These are phyloP conservation scores for Corythaixoides concolor DNA, from an alignment of 2,113 vertebrate genomes.

Conservation along the genomic window DNA sequence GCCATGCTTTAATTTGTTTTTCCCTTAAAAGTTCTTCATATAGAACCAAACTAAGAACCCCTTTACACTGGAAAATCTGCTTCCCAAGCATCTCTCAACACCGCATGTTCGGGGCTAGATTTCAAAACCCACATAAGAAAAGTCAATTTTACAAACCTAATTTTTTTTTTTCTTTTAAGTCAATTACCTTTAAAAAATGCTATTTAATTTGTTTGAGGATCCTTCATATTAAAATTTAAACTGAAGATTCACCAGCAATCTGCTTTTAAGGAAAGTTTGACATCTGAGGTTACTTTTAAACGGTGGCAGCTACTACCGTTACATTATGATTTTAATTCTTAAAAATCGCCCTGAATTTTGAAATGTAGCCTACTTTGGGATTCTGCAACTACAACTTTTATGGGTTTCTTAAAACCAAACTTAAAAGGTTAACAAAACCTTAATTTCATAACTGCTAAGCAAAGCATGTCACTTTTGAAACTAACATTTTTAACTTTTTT, in stretches of 20 bases:
- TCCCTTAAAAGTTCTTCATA: constrained; percentile 46
- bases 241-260: constrained; percentile 73
- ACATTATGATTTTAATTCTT: constrained; percentile 75
- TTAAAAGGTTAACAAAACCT: constrained; percentile 80
- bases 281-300: constrained; percentile 75
- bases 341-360: constrained; percentile 92
- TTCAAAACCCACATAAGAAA: constrained; percentile 94
- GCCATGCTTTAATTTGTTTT: constrained; percentile 23
- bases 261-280: constrained; percentile 78
- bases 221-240: constrained; percentile 76
- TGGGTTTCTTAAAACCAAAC: constrained; percentile 77
- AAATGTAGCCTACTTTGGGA: constrained; percentile 99
- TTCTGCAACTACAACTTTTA: constrained; percentile 96
- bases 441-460: constrained; percentile 80
- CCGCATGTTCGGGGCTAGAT: constrained; percentile 95
- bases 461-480: constrained; percentile 79
- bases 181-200: constrained; percentile 72
- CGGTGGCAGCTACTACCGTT: constrained; percentile 76
- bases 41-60: constrained; percentile 11
- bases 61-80: constrained; percentile 21
- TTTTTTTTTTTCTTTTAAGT: constrained; percentile 58
- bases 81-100: constrained; percentile 88
- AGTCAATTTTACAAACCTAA: constrained; percentile 76
- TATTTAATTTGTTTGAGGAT: constrained; percentile 78
- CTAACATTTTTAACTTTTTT: constrained; percentile 79